Evolutionary conservation across 1,140 invertebrate genomes (phyloP).

Genomic region (Drosophila sp.): DNA sequence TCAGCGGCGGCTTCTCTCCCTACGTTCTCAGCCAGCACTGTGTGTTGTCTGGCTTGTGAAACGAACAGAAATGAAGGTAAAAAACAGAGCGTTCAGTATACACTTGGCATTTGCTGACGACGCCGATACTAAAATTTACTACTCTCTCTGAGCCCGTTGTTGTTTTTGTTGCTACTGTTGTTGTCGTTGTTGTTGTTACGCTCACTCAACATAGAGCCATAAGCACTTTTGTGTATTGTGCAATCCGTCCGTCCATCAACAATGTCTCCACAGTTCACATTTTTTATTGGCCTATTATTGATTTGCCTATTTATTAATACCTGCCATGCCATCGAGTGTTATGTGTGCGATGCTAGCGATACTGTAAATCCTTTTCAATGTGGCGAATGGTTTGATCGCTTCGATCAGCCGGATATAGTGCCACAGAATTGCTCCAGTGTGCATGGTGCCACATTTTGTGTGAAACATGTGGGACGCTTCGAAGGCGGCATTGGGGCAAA

Average conservation of each 20-base stretch:
- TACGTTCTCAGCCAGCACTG: background rate
- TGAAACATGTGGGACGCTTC: conserved; percentile 96
- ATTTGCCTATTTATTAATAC: conserved; percentile 6
- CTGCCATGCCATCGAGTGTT: conserved; percentile 89
- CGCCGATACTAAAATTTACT: conserved; percentile 39
- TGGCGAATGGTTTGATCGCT: conserved; percentile 90
- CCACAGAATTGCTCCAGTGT: conserved; percentile 90
- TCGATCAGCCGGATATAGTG: conserved; percentile 86
- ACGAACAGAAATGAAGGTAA: conserved; percentile 71
- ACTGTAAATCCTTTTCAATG: conserved; percentile 92
- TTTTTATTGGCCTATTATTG: background rate
- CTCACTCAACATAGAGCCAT: background rate
- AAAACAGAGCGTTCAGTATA: conserved; percentile 63
- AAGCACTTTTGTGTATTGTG: conserved; percentile 28
- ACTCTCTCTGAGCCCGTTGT: background rate
- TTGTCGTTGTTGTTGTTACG: conserved; percentile 52
- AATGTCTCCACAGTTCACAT: conserved; percentile 20
- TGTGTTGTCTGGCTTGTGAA: conserved; percentile 32
- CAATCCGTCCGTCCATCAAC: conserved; percentile 25
- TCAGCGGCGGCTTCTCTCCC: background rate
- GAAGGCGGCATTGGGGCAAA: conserved; percentile 97
- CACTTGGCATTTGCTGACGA: conserved; percentile 78
- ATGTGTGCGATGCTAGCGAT: conserved; percentile 94
- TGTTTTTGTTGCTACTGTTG: conserved; percentile 8
- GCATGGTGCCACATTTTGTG: conserved; percentile 93